Conservation (phyloP, 2,888 invertebrate species). For the Tolmerus cingulatus region DNA sequence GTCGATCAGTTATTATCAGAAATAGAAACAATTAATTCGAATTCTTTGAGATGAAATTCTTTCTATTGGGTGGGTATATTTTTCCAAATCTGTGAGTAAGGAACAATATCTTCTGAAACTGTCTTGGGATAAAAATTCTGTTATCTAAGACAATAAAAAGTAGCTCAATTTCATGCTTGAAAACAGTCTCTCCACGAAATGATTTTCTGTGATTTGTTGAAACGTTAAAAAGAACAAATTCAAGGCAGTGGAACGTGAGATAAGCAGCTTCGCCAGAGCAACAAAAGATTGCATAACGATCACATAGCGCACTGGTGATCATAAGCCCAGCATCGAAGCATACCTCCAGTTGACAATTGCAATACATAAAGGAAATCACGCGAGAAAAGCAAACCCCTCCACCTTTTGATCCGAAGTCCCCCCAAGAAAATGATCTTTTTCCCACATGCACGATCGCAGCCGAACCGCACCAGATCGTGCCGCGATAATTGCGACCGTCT, state of each 20-base stretch:
- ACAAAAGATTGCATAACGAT: background rate
- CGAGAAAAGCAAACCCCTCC: background rate
- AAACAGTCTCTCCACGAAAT: background rate
- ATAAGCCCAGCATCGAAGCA: background rate
- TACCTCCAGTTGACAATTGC: background rate
- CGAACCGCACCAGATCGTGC: background rate
- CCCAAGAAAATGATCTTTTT: background rate
- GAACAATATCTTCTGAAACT: background rate
- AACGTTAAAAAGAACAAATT: background rate
- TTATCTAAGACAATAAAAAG: background rate
- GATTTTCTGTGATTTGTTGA: background rate
- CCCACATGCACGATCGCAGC: background rate
- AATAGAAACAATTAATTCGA: too few relatives aligned
- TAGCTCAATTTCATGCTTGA: background rate
- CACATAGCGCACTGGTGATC: background rate
- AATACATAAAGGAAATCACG: background rate
- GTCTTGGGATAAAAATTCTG: background rate
- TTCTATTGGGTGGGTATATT: too few relatives aligned
- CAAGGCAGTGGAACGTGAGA: conserved; percentile 8
- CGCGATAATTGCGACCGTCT: conserved; percentile 16
- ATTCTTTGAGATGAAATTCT: too few relatives aligned
- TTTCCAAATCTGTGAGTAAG: background rate
- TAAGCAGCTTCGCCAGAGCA: background rate
- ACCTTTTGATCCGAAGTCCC: background rate
- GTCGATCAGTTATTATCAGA: too few relatives aligned